Percentiles rank a stretch among this genome's conserved stretches.
Conservation (phyloP, 2,888 invertebrate genomes). For the Malthinus flaveolus region DNA sequence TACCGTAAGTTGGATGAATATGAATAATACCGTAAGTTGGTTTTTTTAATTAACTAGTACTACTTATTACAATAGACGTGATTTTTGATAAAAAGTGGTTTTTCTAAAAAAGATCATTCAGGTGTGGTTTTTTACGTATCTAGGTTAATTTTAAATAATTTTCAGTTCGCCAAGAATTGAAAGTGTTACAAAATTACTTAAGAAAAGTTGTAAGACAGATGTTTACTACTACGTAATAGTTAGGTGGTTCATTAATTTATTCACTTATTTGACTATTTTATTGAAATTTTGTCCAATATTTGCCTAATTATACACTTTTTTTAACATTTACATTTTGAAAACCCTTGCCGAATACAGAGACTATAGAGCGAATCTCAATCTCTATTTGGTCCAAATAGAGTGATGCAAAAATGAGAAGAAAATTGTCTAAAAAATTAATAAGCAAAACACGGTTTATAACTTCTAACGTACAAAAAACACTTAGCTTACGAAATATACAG, state of each 20-base stretch:
- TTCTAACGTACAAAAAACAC: no score
- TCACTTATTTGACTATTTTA: no score
- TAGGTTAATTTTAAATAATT: constrained; percentile 16
- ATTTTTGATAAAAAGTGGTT: background rate
- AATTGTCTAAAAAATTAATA: no score
- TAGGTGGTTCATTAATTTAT: constrained; percentile 6
- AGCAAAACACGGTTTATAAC: no score
- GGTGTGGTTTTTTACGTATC: constrained; percentile 20
- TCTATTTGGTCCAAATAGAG: no score
- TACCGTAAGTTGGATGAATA: background rate
- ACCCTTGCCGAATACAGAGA: no score
- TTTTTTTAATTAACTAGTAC: background rate
- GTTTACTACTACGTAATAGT: constrained; percentile 24
- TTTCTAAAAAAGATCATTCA: background rate
- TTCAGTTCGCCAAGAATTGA: constrained; percentile 24
- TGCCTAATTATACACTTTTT: no score
- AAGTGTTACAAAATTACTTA: constrained; percentile 27
- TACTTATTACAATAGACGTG: background rate
- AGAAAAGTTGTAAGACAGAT: constrained; percentile 27
- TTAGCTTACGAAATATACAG: no score
- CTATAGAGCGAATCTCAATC: no score
- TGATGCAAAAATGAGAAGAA: no score
- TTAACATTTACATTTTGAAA: no score
- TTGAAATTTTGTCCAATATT: no score
- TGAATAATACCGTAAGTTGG: background rate